Conservation (phyloP, 2,113 vertebrate genomes). For the Pomatorhinus ruficollis region DNA sequence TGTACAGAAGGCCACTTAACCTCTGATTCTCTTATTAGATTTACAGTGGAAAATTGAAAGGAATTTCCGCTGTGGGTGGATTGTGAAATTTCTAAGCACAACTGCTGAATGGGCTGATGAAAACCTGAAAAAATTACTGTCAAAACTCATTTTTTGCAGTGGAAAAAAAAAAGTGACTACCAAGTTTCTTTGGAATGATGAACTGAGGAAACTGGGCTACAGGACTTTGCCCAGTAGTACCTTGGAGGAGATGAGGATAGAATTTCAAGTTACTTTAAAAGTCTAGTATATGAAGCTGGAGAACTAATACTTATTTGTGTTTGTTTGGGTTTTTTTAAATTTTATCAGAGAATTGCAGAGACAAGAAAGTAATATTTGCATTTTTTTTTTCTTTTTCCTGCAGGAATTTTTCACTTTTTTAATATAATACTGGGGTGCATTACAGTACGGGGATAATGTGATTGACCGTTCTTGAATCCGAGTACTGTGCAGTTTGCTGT, state of each 20-base stretch:
- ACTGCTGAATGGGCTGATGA: background rate
- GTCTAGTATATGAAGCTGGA: fast-evolving
- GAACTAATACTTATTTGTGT: background rate
- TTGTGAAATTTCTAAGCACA: background rate
- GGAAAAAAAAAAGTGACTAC: background rate
- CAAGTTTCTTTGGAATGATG: background rate
- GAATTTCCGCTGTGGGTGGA: background rate
- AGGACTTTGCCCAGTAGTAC: background rate
- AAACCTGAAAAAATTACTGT: background rate
- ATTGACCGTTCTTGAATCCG: background rate
- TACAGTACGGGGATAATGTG: background rate
- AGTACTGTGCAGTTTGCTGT: background rate
- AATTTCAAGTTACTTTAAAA: background rate
- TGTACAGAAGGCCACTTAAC: background rate
- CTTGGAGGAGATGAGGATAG: background rate
- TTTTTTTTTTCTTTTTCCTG: background rate
- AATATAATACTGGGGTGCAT: background rate
- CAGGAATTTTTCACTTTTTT: background rate
- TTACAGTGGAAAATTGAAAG: background rate
- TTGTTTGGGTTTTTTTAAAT: background rate
- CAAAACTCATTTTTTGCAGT: background rate
- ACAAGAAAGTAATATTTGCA: background rate
- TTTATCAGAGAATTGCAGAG: background rate
- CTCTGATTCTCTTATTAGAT: background rate
- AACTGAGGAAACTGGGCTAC: background rate